These are phyloP conservation scores for Hyppa rectilinea DNA, from an alignment of 2,888 invertebrate genomes.

Conservation along the genomic window DNA sequence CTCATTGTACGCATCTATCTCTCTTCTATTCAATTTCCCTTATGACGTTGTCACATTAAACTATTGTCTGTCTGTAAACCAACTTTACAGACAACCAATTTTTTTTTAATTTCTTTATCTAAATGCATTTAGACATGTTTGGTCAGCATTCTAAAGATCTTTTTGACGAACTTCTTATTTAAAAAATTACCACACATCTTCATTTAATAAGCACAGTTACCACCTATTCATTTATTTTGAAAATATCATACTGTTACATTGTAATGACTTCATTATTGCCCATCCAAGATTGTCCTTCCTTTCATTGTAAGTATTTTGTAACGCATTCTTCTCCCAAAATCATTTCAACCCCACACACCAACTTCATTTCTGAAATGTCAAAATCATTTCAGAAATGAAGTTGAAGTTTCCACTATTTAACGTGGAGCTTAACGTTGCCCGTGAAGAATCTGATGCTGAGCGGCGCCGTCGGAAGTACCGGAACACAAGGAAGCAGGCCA, in stretches of 20 bases:
- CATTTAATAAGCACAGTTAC: neutral
- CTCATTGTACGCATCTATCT: no score
- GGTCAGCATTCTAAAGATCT: neutral
- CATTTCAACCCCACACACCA: conserved; percentile 16
- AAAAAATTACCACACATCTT: neutral
- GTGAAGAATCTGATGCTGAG: conserved; percentile 93
- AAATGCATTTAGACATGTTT: neutral
- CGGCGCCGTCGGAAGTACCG: conserved; percentile 89
- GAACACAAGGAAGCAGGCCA: conserved; percentile 76
- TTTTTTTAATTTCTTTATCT: no score
- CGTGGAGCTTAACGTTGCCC: conserved; percentile 95
- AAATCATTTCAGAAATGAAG: conserved; percentile 92
- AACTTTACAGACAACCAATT: no score
- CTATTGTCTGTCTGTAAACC: no score
- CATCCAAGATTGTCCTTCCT: neutral
- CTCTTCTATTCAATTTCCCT: no score
- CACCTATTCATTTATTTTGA: neutral
- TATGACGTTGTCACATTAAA: no score
- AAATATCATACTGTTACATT: neutral
- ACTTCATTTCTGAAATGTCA: conserved; percentile 87
- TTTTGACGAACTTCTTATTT: neutral
- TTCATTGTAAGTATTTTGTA: conserved; percentile 1
- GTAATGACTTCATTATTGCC: neutral
- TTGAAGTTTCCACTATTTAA: conserved; percentile 96
- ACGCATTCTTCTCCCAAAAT: neutral